Conservation (phyloP, 1,140 invertebrate species). For the Holotrichia oblita region DNA sequence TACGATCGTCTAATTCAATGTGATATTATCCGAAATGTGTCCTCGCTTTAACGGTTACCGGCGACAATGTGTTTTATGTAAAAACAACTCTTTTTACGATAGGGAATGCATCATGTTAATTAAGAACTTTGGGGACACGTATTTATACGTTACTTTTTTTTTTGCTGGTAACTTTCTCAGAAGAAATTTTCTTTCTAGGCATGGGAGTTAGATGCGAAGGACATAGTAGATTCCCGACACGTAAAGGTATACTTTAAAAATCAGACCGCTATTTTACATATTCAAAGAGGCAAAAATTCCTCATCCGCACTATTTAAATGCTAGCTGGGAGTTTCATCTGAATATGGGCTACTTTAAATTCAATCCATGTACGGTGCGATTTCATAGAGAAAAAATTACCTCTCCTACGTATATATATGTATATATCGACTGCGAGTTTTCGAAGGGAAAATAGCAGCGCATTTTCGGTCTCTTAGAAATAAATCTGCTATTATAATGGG, state of each 20-base stretch:
- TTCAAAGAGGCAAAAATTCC: slow-evolving; percentile 52
- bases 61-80: neutral
- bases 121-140: too few relatives aligned
- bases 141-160: too few relatives aligned
- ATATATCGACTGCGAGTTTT: neutral
- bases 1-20: slow-evolving; percentile 21
- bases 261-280: slow-evolving; percentile 56
- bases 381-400: slow-evolving; percentile 47
- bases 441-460: neutral
- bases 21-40: slow-evolving; percentile 7
- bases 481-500: slow-evolving; percentile 9
- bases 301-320: slow-evolving; percentile 55
- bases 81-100: neutral
- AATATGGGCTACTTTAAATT: slow-evolving; percentile 55
- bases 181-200: neutral
- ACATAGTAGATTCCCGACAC: slow-evolving; percentile 47
- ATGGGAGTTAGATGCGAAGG: neutral
- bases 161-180: too few relatives aligned
- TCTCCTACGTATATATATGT: neutral
- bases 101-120: too few relatives aligned
- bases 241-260: slow-evolving; percentile 49
- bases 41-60: neutral
- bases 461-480: slow-evolving; percentile 5
- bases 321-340: slow-evolving; percentile 51
- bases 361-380: slow-evolving; percentile 53